Conservation (phyloP, 1,140 invertebrate species). For the Drosophila parvula region DNA sequence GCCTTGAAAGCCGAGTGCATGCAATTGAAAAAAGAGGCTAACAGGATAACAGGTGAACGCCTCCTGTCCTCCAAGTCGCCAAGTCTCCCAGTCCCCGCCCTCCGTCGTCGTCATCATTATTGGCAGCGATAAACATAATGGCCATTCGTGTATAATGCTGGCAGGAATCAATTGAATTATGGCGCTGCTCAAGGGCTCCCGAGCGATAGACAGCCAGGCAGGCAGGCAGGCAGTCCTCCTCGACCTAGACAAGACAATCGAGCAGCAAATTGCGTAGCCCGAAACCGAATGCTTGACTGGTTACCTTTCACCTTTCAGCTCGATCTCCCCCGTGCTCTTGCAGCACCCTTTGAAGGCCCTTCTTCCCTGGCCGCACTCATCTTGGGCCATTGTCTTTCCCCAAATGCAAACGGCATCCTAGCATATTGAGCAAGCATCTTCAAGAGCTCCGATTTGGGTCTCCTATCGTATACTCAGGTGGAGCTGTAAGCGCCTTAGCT, state of each 20-base stretch:
- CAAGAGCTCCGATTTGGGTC: conserved; percentile 16
- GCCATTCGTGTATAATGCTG: conserved; percentile 66
- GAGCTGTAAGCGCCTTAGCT: conserved; percentile 48
- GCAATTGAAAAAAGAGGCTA: conserved; percentile 70
- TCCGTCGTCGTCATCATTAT: conserved; percentile 44
- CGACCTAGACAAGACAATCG: conserved; percentile 65
- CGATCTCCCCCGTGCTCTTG: not conserved
- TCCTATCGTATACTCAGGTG: not conserved
- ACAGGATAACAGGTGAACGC: conserved; percentile 58
- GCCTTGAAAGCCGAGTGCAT: conserved; percentile 61
- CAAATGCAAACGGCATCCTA: conserved; percentile 42
- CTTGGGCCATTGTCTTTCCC: conserved; percentile 41
- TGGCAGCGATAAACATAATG: conserved; percentile 69
- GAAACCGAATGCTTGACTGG: conserved; percentile 64
- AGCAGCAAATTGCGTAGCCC: conserved; percentile 79
- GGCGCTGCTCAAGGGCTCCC: conserved; percentile 49
- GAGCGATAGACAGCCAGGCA: conserved; percentile 29
- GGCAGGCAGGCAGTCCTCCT: conserved; percentile 1
- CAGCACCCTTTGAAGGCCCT: not conserved
- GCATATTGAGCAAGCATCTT: conserved; percentile 48
- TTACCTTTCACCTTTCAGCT: conserved; percentile 17
- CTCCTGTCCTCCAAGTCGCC: conserved; percentile 5
- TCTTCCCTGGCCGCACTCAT: conserved; percentile 22
- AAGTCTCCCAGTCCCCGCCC: too few species aligned
- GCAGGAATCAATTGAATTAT: conserved; percentile 79